These are phyloP conservation scores for Corythaixoides concolor DNA, from an alignment of 2,113 vertebrate species.

Conservation along the genomic window DNA sequence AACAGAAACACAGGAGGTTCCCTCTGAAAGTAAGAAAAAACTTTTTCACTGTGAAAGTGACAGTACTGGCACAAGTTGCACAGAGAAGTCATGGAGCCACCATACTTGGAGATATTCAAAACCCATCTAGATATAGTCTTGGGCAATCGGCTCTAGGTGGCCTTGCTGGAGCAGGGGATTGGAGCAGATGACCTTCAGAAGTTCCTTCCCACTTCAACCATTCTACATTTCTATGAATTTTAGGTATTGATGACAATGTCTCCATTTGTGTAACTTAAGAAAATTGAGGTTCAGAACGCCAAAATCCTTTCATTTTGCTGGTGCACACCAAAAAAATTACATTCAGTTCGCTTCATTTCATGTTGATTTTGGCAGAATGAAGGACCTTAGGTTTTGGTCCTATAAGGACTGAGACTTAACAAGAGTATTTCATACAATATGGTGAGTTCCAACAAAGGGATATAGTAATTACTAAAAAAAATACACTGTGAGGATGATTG, in stretches of 20 bases:
- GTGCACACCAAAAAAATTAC: not conserved
- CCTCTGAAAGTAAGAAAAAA: not conserved
- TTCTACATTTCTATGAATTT: not conserved
- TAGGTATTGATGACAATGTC: not conserved
- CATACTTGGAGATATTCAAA: not conserved
- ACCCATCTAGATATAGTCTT: not conserved
- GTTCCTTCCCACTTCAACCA: not conserved
- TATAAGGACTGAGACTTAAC: not conserved
- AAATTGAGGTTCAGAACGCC: not conserved
- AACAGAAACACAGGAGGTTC: not conserved
- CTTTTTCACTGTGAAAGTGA: not conserved
- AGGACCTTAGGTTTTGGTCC: not conserved
- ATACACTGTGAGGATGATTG: accelerated
- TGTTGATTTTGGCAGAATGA: not conserved
- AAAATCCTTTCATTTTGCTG: not conserved
- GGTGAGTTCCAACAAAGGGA: not conserved
- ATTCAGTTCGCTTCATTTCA: not conserved
- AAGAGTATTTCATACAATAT: not conserved
- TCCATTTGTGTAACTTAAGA: not conserved
- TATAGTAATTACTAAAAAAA: not conserved
- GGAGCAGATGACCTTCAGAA: not conserved
- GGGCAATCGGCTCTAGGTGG: not conserved
- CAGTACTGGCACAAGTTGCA: not conserved
- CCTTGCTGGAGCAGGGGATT: not conserved
- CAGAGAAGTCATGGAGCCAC: not conserved